phyloP scores from a whole-genome alignment of 2,113 vertebrate species.

The Urocitellus parryii region DNA sequence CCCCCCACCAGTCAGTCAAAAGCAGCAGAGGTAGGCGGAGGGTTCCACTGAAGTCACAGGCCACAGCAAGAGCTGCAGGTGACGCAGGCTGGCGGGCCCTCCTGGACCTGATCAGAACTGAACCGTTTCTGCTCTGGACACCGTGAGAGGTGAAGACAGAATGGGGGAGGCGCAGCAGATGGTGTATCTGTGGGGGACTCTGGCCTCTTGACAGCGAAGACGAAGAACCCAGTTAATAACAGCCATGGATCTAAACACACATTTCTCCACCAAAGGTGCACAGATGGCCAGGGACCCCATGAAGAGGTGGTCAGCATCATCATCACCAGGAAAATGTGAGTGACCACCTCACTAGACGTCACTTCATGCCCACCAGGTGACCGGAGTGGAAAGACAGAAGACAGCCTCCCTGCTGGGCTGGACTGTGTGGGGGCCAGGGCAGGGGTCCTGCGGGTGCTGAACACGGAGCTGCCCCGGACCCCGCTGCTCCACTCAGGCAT shows the following conservation, averaged over 20 bases:
- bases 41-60: not conserved
- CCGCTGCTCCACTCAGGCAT: accelerated
- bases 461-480: accelerated
- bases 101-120: no score
- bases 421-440: no score
- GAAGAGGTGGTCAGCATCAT: accelerated
- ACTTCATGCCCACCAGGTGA: accelerated
- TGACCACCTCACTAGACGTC: accelerated
- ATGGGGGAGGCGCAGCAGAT: no score
- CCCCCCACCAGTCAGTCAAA: not conserved
- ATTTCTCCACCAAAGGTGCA: not conserved
- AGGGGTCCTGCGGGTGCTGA: no score
- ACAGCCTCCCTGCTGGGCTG: no score
- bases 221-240: no score
- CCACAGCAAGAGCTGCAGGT: accelerated
- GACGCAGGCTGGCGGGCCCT: no score
- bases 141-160: no score
- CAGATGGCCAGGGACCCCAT: no score
- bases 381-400: not conserved
- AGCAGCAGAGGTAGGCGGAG: not conserved
- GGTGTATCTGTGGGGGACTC: accelerated
- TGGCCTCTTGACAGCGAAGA: no score
- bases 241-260: no score
- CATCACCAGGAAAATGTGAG: not conserved
- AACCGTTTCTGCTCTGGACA: no score